phyloP scores from a whole-genome alignment of 2,888 invertebrate genomes.

The Machimus rusticus region DNA sequence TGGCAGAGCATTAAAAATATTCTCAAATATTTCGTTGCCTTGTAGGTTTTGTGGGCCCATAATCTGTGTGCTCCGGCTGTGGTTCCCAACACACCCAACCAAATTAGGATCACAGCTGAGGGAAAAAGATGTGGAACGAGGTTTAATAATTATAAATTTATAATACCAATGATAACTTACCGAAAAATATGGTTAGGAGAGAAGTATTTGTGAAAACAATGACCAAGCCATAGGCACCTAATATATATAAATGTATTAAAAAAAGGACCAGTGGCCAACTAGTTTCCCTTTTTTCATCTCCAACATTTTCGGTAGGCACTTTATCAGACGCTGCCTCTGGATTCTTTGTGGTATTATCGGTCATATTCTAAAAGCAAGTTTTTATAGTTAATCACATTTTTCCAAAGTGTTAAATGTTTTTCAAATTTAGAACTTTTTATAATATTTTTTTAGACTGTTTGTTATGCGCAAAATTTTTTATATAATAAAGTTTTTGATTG shows the following conservation, averaged over 20 bases:
- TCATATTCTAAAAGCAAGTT: neutral
- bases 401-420: neutral
- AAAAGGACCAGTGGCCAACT: conserved; percentile 78
- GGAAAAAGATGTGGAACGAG: conserved; percentile 53
- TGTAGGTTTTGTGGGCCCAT: conserved; percentile 90
- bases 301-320: conserved; percentile 53
- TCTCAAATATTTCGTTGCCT: conserved; percentile 74
- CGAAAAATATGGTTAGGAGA: conserved; percentile 69
- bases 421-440: neutral
- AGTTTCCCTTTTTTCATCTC: conserved; percentile 67
- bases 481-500: too few relatives aligned
- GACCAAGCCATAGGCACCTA: conserved; percentile 72
- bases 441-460: neutral
- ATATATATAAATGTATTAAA: conserved; percentile 76
- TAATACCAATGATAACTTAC: conserved; percentile 64
- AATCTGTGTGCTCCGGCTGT: conserved; percentile 92
- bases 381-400: neutral
- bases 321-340: neutral
- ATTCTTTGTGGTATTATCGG: neutral
- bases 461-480: too few relatives aligned
- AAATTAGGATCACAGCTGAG: conserved; percentile 70
- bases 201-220: conserved; percentile 69
- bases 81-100: conserved; percentile 76
- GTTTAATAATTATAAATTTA: neutral
- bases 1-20: conserved; percentile 83